Evolutionary conservation across 2,888 invertebrate genomes (phyloP), one percentile per base, ranked within the genome.

Genomic region (Chrysolina haemoptera): DNA sequence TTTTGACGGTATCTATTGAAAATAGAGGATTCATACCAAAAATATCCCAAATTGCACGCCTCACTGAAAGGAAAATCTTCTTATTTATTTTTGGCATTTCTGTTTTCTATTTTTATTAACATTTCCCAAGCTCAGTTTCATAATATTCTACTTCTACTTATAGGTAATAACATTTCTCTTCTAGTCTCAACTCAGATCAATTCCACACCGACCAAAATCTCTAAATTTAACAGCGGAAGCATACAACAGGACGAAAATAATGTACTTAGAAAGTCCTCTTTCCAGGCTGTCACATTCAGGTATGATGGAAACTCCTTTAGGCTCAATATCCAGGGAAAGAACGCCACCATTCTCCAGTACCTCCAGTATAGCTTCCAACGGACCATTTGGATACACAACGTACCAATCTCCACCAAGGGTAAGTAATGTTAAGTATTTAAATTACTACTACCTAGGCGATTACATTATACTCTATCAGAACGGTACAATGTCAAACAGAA

Each of bases 311-410:
- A 77, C 76, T 6, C 76, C 80, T 0, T 40, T 81, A 12, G 81
- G 82, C 18, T 90, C 84, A 87, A 90, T 83, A 82, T 88, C 70
- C 87, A 89, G 85, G 86, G 89, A 68, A 86, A 88, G 71, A 82
- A 86, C 86, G 4, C 87, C 81, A 86, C 89, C 79, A 84, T 90
- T 41, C 87, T 90, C 88, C 87, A 90, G 73, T 87, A 88, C 79
- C 85, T 89, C 75, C 86, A 91, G 18, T 88, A 89, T 64, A 82
- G 89, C 89, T 3, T 90, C 90, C 84, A 82, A 87, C 65, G 70
- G 71, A 18, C 22, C 64, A n/a, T 77, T 71, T 16, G 76, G 72
- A 55, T 76, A 73, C 22, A 62, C 76, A 12, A 50, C 77, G 0
- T 73, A 78, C 50, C 53, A 69, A 41, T 53, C 75, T 50, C 73